phyloP scores from a whole-genome alignment of 2,797 vertebrate species.

The Chaenodraco wilsoni region DNA sequence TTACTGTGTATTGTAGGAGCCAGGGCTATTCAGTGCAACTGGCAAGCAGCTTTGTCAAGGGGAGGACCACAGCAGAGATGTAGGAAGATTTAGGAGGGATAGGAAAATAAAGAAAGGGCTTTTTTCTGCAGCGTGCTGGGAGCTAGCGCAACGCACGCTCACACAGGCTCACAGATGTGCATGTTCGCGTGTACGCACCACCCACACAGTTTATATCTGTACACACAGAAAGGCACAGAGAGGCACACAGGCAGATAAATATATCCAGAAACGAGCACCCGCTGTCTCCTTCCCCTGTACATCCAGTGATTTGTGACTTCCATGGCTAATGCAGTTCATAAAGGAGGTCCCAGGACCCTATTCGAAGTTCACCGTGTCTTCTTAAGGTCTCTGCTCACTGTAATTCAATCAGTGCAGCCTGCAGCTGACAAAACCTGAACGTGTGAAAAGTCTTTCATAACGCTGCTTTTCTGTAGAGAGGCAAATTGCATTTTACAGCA shows the following conservation, averaged over 20 bases:
- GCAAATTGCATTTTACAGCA: constrained; percentile 54
- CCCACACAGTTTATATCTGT: constrained; percentile 74
- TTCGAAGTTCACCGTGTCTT: constrained; percentile 62
- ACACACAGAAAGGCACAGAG: constrained; percentile 57
- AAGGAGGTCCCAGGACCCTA: constrained; percentile 65
- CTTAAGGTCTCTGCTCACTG: constrained; percentile 62
- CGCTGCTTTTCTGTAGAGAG: constrained; percentile 25
- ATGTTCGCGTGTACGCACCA: constrained; percentile 71
- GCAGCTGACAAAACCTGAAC: constrained; percentile 66
- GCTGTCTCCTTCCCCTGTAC: constrained; percentile 45
- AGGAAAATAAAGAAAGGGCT: constrained; percentile 77
- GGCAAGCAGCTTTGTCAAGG: constrained; percentile 81
- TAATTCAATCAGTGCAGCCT: constrained; percentile 65
- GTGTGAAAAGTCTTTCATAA: constrained; percentile 58
- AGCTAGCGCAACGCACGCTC: constrained; percentile 67
- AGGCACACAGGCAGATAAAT: constrained; percentile 66
- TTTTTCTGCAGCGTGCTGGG: constrained; percentile 68
- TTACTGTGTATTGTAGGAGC: constrained; percentile 87
- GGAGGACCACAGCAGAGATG: constrained; percentile 78
- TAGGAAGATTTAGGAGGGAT: constrained; percentile 84
- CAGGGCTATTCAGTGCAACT: constrained; percentile 80
- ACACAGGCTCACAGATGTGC: constrained; percentile 75
- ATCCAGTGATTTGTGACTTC: constrained; percentile 75
- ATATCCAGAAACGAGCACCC: constrained; percentile 55
- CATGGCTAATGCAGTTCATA: constrained; percentile 72